A percentile compares a stretch with the other conserved stretches of the same genome.
Conservation (phyloP, 1,140 invertebrate genomes). For the Ceratina calcarata region DNA sequence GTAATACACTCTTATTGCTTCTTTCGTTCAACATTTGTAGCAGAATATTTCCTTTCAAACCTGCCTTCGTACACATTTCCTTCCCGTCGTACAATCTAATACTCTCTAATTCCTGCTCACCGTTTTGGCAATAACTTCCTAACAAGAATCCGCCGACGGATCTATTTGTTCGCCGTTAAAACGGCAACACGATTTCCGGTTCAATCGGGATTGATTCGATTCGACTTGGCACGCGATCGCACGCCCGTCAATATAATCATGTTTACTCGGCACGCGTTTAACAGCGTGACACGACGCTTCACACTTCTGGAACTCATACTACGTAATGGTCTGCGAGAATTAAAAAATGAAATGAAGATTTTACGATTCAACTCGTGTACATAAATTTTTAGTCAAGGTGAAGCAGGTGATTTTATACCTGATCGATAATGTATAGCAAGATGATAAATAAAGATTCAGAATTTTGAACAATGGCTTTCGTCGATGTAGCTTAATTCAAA, state of each 20-base stretch:
- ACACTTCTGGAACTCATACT: not conserved
- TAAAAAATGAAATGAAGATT: not conserved
- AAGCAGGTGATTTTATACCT: no score
- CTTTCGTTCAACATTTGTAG: not conserved
- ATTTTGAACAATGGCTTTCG: no score
- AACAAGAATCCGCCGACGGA: not conserved
- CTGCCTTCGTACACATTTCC: not conserved
- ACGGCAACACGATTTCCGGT: slow-evolving; percentile 10
- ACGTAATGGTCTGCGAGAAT: no score
- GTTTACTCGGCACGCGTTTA: not conserved
- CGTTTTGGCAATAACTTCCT: not conserved
- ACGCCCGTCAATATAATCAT: not conserved
- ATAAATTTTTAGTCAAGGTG: not conserved
- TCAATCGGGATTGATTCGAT: slow-evolving; percentile 13
- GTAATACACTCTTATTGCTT: slow-evolving; percentile 1
- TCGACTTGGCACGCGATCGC: slow-evolving; percentile 14
- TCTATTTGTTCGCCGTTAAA: slow-evolving; percentile 2
- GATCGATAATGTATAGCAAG: no score
- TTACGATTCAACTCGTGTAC: not conserved
- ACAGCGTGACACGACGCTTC: not conserved
- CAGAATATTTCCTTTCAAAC: not conserved
- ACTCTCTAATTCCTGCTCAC: not conserved
- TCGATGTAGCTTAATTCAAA: no score
- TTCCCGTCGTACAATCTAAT: not conserved
- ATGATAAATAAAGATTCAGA: no score